Base-by-base conservation (phyloP, 2,797 vertebrate species). In the Vireo griseus region DNA sequence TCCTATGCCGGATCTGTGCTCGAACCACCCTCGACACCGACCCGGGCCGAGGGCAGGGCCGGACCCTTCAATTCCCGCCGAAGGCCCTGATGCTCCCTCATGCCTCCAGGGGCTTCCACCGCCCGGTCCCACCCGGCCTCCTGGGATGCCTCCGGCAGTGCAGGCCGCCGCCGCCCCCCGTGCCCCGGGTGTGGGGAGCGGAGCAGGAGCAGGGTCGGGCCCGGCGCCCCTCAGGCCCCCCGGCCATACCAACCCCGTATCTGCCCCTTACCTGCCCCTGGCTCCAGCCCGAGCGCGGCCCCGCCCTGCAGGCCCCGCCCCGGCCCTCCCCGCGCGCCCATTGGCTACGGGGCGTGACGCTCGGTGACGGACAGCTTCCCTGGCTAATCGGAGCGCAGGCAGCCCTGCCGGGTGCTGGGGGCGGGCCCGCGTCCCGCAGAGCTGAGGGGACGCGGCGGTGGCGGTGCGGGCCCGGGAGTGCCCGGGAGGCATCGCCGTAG, bases 231-330 rank as follows among this genome's bases (percentile, higher is more conserved):
- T 22, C 48, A 16, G 4, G 16, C 5, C 11, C 40, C 22, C 10
- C 29, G 10, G 33, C 29, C 50, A 18, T 11, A 9, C 5, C 25
- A 4, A 3, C 25, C 35, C 22, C 33, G 1, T 1, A 8, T 0
- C 57, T 1, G 10, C 24, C 68, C 33, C 50, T 29, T 13, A 74
- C 62, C 71, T 58, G 71, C 15, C 61, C 26, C 39, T 39, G 3
- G 52, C 82, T 28, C 22, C 62, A 2, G 71, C 71, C 52, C 45
- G 5, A 31, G 52, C 71, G 12, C 48, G 5, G 48, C 65, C 65
- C 83, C 63, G 29, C 62, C 82, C 45, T 5, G 16, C 18, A 16
- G 9, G 9, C 13, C 39, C 19, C 20, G 18, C 33, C 55, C 16
- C 3, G 7, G 5, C 7, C 7, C 25, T 15, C 21, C 17, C 8